phyloP scores from a whole-genome alignment of 2,888 invertebrate genomes.

The Pseudococcus longispinus region DNA sequence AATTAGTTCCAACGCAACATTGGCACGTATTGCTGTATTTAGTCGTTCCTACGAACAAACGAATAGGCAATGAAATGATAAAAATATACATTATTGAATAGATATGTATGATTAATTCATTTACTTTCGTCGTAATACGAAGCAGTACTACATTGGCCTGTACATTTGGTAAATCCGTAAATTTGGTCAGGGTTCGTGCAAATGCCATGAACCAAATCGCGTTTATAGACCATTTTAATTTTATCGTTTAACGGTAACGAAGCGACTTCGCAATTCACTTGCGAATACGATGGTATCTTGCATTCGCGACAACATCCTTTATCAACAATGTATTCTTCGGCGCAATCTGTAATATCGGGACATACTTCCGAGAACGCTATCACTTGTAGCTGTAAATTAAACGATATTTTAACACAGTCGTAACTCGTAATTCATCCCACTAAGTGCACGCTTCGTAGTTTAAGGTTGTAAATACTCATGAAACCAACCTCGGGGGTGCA shows the following conservation, averaged over 20 bases:
- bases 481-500: constrained; percentile 52
- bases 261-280: constrained; percentile 68
- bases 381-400: constrained; percentile 65
- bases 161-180: constrained; percentile 72
- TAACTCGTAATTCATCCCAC: constrained; percentile 58
- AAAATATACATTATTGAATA: neutral
- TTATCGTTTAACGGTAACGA: constrained; percentile 67
- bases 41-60: constrained; percentile 30
- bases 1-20: constrained; percentile 62
- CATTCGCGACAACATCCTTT: constrained; percentile 77
- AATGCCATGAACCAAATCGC: constrained; percentile 66
- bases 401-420: neutral
- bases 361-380: constrained; percentile 68
- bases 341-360: constrained; percentile 71
- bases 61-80: neutral
- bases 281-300: constrained; percentile 64
- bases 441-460: neutral
- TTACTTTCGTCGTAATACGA: constrained; percentile 73
- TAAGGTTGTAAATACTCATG: constrained; percentile 62
- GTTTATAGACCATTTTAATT: constrained; percentile 67
- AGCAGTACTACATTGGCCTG: constrained; percentile 74
- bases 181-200: constrained; percentile 73
- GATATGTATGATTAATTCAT: constrained; percentile 60
- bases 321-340: constrained; percentile 66
- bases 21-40: constrained; percentile 62